Evolutionary conservation across 2,797 vertebrate species (phyloP).

Genomic region (Buceros bicornis): DNA sequence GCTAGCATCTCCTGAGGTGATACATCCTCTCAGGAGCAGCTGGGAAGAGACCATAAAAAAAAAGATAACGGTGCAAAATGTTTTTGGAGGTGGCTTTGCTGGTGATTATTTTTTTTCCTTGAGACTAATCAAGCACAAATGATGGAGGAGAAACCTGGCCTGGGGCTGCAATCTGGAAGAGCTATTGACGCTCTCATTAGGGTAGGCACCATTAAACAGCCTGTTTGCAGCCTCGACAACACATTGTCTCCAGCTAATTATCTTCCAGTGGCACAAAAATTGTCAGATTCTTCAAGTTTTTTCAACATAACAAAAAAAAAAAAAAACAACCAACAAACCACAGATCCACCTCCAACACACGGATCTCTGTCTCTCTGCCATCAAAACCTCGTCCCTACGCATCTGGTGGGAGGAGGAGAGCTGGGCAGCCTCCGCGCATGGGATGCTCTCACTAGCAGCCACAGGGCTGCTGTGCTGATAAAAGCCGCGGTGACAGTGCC

Average conservation of each 20-base stretch:
- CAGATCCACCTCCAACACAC: background rate
- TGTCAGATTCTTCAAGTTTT: slow-evolving; percentile 43
- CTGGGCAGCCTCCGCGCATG: accelerated
- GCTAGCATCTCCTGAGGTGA: background rate
- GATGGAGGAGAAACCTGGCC: slow-evolving; percentile 65
- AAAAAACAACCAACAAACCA: background rate
- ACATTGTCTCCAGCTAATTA: slow-evolving; percentile 74
- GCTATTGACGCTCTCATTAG: slow-evolving; percentile 66
- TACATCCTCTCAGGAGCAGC: background rate
- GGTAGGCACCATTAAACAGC: slow-evolving; percentile 67
- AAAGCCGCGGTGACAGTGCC: background rate
- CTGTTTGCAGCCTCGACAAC: slow-evolving; percentile 41
- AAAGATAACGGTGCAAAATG: background rate
- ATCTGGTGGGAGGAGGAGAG: background rate
- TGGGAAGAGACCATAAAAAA: background rate
- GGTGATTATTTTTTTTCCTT: background rate
- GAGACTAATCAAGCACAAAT: slow-evolving; percentile 71
- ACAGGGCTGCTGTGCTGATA: background rate
- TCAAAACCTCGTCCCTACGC: background rate
- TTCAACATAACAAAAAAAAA: background rate
- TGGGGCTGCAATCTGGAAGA: slow-evolving; percentile 58
- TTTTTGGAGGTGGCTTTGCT: background rate
- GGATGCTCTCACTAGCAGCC: background rate
- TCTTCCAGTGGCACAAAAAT: slow-evolving; percentile 62
- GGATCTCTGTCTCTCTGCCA: background rate